Base-by-base conservation (phyloP, 2,113 vertebrate genomes). In the Periophthalmodon schlosseri region DNA sequence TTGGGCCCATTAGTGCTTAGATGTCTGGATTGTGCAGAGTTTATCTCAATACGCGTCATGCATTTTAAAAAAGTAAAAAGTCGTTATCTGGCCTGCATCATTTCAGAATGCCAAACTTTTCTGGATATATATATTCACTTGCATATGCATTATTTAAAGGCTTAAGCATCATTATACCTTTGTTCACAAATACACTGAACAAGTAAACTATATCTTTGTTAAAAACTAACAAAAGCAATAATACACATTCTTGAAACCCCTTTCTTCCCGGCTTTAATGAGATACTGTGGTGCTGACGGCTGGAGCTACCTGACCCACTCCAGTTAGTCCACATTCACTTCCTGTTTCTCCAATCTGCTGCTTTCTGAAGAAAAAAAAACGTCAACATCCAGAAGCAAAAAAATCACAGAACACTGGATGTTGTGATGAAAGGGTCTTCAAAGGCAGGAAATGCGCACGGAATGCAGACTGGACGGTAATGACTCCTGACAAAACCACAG, bases 261-360 rank as follows among this genome's bases (percentile, higher is more conserved):
- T 18, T 11, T 39, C 7, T 11, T 20, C 10, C 60, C 9, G 20
- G 20, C 34, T 70, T 36, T 57, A 58, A 70, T 70, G 39, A 58
- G 9, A 14, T 4, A 11, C n/a, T 63, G 33, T 36, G 6, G 63
- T n/a, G 63, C 63, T 44, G 63, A 44, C 3, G 0, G 36, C 54
- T 71, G 54, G 36, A 39, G n/a, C 56, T 60, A 46, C 69, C 69
- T 71, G 69, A 60, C 54, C 69, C 36, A 60, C 36, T 71, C 69
- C 69, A 46, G 54, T 71, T 54, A 60, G 54, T 71, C 54, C 69
- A 24, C 34, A 44, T 71, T 60, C 44, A 71, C 69, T 58, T 69
- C 50, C 13, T 33, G 67, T 54, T 36, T 39, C 63, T 39, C 18
- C 1, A 34, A 65, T 65, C 9, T 3, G 18, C 63, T 21, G 63